Evolutionary conservation across 2,797 vertebrate species (phyloP), one percentile per base, ranked within the genome.

Genomic region (Discoglossus pictus): DNA sequence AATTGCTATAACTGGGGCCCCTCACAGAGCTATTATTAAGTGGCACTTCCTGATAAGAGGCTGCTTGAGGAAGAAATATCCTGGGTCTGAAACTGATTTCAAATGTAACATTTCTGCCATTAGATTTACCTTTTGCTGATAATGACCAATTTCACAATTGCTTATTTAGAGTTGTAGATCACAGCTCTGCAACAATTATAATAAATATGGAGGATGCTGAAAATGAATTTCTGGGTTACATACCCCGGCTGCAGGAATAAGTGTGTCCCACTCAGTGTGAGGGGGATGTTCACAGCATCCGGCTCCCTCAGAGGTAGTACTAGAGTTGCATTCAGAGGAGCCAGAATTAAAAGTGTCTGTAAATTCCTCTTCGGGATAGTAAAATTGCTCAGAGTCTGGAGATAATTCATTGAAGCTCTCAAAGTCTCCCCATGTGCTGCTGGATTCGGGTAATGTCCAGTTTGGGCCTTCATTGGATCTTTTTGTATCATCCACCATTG

Each of bases 391-490:
- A 0, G 60, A 12, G 38, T 63, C 18, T 18, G 66, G 74, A 2
- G 68, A 40, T 7, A 79, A 34, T n/a, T 79, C 87, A 12, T 1
- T 27, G 50, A 89, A 88, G 47, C 78, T 73, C 72, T 87, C 77
- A 54, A 87, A 89, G 18, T 86, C 82, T 11, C 88, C 86, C 86
- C 87, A 89, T n/a, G 76, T 74, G 6, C 69, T 2, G 1, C 52
- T 39, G 64, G 50, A 40, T 25, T 83, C 84, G 1, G 51, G 43
- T 39, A 12, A 16, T 7, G 4, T 18, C 17, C 17, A 34, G 8
- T 50, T 21, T 13, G 16, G 3, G 6, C 21, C 3, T 13, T 8
- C 43, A 17, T 34, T 15, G n/a, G 59, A 17, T 23, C 4, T 11
- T n/a, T n/a, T 1, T 12, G 39, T 24, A 12, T 31, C 35, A 13